Percentiles rank a stretch among this genome's conserved stretches.
Evolutionary conservation across 2,888 invertebrate species (phyloP).

Genomic region (Cheilosia variabilis): DNA sequence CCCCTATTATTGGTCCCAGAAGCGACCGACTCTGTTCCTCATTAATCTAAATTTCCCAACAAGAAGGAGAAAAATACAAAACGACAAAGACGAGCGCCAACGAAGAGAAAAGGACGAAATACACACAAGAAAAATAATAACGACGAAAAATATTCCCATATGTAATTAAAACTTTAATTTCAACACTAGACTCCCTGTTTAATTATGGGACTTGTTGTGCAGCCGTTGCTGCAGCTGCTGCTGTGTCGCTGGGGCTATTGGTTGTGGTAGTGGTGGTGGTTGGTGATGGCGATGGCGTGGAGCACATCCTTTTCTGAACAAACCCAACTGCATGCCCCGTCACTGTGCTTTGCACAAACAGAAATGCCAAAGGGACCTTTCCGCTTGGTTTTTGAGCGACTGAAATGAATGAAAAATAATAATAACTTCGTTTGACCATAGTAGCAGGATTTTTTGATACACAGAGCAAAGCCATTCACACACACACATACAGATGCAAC

Average conservation of each 20-base stretch:
- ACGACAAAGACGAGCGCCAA: conserved; percentile 55
- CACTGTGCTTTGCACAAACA: conserved; percentile 36
- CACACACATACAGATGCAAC: conserved; percentile 59
- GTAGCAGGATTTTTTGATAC: conserved; percentile 40
- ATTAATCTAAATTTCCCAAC: conserved; percentile 75
- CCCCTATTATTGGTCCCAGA: conserved; percentile 73
- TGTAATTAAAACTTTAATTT: conserved; percentile 75
- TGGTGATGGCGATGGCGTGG: neutral
- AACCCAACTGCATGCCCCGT: conserved; percentile 26
- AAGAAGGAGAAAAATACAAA: conserved; percentile 48
- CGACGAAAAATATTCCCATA: conserved; percentile 75
- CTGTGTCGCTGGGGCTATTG: neutral
- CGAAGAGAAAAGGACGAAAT: conserved; percentile 57
- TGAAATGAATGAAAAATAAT: conserved; percentile 45
- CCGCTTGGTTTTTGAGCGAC: neutral
- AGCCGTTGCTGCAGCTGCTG: conserved; percentile 42
- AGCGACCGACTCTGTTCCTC: conserved; percentile 74
- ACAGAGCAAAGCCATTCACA: conserved; percentile 16
- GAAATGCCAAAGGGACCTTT: conserved; percentile 39
- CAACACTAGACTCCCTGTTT: conserved; percentile 73
- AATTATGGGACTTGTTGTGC: conserved; percentile 74
- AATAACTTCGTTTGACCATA: conserved; percentile 69
- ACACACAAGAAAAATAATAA: conserved; percentile 72
- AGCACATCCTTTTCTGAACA: conserved; percentile 7
- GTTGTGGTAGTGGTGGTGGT: no score